phyloP scores from a whole-genome alignment of 1,140 invertebrate genomes.

The Lepidurus apus region DNA sequence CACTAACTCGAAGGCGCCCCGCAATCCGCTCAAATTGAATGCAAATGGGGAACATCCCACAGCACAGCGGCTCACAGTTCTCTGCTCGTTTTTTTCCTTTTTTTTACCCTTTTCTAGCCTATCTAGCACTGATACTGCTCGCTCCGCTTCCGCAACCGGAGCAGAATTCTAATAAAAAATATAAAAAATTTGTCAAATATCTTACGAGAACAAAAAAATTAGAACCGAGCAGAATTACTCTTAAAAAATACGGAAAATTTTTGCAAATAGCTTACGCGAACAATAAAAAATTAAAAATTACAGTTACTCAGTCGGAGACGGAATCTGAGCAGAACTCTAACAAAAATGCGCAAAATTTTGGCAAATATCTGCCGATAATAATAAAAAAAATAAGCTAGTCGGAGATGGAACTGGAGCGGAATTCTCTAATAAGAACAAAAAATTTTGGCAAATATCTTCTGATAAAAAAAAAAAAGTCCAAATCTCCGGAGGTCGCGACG shows the following conservation, averaged over 20 bases:
- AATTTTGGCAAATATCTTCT: no score
- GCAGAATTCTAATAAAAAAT: not conserved
- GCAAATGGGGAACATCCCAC: constrained; percentile 14
- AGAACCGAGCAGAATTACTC: not conserved
- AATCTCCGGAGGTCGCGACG: not conserved
- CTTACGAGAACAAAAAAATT: not conserved
- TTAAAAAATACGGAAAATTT: no score
- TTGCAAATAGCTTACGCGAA: no score
- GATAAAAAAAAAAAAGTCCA: no score
- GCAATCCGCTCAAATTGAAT: constrained; percentile 13
- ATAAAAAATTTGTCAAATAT: not conserved
- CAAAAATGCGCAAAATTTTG: no score
- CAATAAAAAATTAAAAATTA: no score
- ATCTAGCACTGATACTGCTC: not conserved
- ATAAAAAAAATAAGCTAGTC: no score
- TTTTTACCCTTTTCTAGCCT: not conserved
- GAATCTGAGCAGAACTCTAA: no score
- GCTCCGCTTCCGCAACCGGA: not conserved
- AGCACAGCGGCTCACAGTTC: not conserved
- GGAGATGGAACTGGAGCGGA: no score
- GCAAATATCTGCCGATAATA: no score
- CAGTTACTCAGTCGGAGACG: no score
- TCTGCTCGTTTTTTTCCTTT: not conserved
- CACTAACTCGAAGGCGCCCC: not conserved
- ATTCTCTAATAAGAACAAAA: no score